phyloP scores from a whole-genome alignment of 2,888 invertebrate genomes.

The Ectemnius lituratus region DNA sequence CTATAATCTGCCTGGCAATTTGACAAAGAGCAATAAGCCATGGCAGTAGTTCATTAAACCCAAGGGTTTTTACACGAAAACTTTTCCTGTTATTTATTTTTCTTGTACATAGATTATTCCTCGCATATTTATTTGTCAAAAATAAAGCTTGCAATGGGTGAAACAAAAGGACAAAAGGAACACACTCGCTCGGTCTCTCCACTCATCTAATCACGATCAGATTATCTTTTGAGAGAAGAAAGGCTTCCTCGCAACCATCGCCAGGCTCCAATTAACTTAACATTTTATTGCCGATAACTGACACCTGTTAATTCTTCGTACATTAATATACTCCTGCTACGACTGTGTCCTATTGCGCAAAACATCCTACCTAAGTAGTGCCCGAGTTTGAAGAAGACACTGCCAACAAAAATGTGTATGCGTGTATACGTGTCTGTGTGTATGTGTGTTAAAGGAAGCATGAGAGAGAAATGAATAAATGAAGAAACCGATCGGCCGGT shows the following conservation, averaged over 20 bases:
- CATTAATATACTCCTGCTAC: too few species aligned
- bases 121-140: constrained; percentile 51
- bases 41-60: constrained; percentile 25
- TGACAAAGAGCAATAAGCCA: constrained; percentile 12
- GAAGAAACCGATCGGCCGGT: too few species aligned
- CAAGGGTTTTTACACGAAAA: constrained; percentile 15
- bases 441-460: too few species aligned
- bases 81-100: constrained; percentile 55
- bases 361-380: not conserved
- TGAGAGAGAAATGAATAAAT: too few species aligned
- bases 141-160: constrained; percentile 53
- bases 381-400: too few species aligned
- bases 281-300: not conserved
- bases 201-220: not conserved
- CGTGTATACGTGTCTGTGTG: too few species aligned
- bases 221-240: too few species aligned
- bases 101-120: constrained; percentile 49
- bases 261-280: too few species aligned
- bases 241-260: too few species aligned
- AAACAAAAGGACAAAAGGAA: constrained; percentile 12
- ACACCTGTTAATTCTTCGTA: too few species aligned
- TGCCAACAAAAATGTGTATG: too few species aligned
- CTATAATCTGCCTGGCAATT: not conserved
- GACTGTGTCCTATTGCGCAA: not conserved
- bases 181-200: constrained; percentile 23